Evolutionary conservation across 2,113 vertebrate species (phyloP).

Genomic region (Microcebus griseorufus): DNA sequence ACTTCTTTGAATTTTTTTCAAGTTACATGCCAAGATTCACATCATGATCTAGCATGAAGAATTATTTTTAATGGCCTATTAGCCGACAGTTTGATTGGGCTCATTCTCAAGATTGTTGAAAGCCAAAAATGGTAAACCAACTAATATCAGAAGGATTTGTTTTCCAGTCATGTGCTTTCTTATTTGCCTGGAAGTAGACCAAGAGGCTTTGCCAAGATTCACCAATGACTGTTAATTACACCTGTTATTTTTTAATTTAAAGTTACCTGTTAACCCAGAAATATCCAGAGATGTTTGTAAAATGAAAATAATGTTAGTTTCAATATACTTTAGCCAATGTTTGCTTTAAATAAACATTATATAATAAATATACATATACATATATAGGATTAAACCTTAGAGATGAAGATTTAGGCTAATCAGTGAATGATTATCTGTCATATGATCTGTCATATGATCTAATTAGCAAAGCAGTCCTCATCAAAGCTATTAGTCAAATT

Average conservation of each 20-base stretch:
- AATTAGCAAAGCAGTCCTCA: not conserved
- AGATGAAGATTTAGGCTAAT: not conserved
- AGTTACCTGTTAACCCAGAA: not conserved
- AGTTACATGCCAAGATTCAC: not conserved
- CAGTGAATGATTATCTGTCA: not conserved
- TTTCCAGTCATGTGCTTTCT: not conserved
- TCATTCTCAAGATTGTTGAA: constrained; percentile 3
- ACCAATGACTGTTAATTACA: not conserved
- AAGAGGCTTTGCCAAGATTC: not conserved
- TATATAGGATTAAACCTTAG: not conserved
- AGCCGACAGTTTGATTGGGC: not conserved
- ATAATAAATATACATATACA: not conserved
- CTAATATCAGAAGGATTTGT: not conserved
- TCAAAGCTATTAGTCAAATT: constrained; percentile 4
- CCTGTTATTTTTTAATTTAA: constrained; percentile 21
- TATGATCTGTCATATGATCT: not conserved
- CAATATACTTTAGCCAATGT: not conserved
- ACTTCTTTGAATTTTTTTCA: not conserved
- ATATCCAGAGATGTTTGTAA: not conserved
- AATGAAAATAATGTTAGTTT: constrained; percentile 34
- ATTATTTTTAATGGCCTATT: not conserved
- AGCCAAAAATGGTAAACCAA: not conserved
- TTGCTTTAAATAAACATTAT: not conserved
- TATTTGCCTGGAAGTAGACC: not conserved
- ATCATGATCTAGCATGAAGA: not conserved